phyloP scores from a whole-genome alignment of 1,140 invertebrate species.

The Zaprionus africanus region DNA sequence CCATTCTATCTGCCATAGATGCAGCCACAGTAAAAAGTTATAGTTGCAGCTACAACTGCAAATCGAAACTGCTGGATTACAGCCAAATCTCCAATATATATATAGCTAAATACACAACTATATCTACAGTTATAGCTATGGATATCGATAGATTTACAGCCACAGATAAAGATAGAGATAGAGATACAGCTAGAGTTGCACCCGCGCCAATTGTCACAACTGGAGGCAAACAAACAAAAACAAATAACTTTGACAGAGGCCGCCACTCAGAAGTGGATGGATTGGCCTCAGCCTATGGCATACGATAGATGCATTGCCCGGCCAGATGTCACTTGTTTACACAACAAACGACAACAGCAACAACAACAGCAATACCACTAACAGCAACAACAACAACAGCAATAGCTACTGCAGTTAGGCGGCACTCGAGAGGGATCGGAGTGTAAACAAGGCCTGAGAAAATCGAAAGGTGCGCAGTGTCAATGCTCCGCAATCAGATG shows the following conservation, averaged over 20 bases:
- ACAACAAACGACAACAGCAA: constrained; percentile 40
- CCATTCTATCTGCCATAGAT: not conserved
- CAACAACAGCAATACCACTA: constrained; percentile 28
- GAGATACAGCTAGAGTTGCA: constrained; percentile 38
- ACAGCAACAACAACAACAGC: constrained; percentile 27
- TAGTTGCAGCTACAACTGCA: not conserved
- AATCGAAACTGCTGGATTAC: not conserved
- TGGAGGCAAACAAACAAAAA: constrained; percentile 22
- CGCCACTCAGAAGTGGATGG: constrained; percentile 38
- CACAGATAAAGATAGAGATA: constrained; percentile 13
- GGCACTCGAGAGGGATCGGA: constrained; percentile 3
- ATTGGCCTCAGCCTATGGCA: not conserved
- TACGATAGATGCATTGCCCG: constrained; percentile 26
- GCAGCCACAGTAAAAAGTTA: not conserved
- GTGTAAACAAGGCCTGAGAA: constrained; percentile 57
- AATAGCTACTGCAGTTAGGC: constrained; percentile 27
- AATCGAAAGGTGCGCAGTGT: constrained; percentile 57
- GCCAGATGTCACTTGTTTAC: constrained; percentile 78
- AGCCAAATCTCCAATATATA: not conserved
- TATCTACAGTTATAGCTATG: not conserved
- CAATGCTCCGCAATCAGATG: constrained; percentile 50
- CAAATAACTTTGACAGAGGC: constrained; percentile 45
- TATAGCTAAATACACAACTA: not conserved
- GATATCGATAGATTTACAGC: not conserved
- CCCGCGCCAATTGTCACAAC: constrained; percentile 44